These are phyloP conservation scores for Falco columbarius DNA, from an alignment of 2,797 vertebrate species.

Conservation along the genomic window DNA sequence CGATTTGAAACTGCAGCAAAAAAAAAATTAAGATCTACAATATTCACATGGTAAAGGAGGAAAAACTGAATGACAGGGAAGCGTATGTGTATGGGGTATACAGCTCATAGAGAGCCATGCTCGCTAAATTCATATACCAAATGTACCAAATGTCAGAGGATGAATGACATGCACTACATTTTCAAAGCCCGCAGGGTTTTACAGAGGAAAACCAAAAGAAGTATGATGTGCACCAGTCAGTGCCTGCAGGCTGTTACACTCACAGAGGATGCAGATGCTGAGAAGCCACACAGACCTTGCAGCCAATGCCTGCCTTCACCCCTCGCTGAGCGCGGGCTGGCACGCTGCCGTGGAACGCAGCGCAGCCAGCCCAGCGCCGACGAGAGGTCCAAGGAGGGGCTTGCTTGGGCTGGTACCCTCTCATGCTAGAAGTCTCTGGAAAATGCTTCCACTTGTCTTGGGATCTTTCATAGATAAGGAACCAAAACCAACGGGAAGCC, in stretches of 20 bases:
- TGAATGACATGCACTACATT: background rate
- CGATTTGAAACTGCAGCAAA: background rate
- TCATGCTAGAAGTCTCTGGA: background rate
- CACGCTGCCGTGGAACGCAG: background rate
- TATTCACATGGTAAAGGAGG: background rate
- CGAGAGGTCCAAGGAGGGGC: accelerated
- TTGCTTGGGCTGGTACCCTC: background rate
- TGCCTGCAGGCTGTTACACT: background rate
- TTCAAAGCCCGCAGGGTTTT: background rate
- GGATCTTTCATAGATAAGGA: background rate
- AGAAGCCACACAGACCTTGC: background rate
- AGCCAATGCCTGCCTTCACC: background rate
- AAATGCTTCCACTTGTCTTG: background rate
- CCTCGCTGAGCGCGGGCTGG: background rate
- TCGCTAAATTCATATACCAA: background rate
- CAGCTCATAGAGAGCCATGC: background rate
- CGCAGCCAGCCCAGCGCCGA: background rate
- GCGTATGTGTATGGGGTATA: background rate
- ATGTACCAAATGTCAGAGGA: background rate
- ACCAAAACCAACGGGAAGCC: background rate
- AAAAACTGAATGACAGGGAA: background rate
- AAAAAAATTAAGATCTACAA: background rate
- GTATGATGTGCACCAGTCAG: too few species aligned
- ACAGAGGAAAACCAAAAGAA: background rate
- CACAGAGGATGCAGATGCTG: background rate